Evolutionary conservation across 2,888 invertebrate species (phyloP).

Genomic region (Pocota personata): DNA sequence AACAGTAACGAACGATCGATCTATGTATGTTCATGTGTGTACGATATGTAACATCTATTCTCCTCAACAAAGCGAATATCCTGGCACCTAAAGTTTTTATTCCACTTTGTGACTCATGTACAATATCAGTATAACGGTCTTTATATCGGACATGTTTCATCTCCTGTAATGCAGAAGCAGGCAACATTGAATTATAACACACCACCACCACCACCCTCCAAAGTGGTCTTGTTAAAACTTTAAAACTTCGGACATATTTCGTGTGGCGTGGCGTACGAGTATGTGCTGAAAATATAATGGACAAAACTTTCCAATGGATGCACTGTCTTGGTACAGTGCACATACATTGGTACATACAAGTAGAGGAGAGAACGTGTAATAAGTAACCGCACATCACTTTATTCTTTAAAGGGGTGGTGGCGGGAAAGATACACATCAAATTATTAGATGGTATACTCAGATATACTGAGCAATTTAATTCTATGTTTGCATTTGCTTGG

Average conservation of each 20-base stretch:
- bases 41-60: constrained; percentile 21
- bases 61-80: constrained; percentile 14
- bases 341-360: not conserved
- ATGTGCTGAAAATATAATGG: constrained; percentile 29
- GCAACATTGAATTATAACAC: constrained; percentile 1
- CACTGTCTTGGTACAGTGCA: not conserved
- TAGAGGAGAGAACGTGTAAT: not conserved
- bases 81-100: not conserved
- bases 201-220: not conserved
- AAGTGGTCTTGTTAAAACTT: constrained; percentile 29
- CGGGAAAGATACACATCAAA: not conserved
- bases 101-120: not conserved
- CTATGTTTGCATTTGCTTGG: not conserved
- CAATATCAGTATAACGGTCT: not conserved
- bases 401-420: not conserved
- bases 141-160: not conserved
- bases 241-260: too few relatives aligned
- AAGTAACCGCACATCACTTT: constrained; percentile 7
- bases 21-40: too few relatives aligned
- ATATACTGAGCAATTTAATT: not conserved
- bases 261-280: constrained; percentile 23
- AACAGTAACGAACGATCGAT: constrained; percentile 21
- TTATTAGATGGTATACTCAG: constrained; percentile 1
- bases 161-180: not conserved
- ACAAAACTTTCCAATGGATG: constrained; percentile 20